These are phyloP conservation scores for Epistrophella euchroma DNA, from an alignment of 2,888 invertebrate genomes.

Conservation along the genomic window DNA sequence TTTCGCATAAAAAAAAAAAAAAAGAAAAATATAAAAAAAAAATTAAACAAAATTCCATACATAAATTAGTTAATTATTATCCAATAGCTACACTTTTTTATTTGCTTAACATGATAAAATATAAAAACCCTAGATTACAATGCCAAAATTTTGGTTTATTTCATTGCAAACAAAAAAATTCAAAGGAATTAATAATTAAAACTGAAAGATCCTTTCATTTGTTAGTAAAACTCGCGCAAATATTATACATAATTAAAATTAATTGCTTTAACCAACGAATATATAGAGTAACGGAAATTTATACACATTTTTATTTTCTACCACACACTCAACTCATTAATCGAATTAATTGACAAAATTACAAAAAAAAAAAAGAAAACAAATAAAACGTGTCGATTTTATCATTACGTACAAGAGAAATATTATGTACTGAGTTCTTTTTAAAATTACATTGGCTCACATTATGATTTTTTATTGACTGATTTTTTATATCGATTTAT, in stretches of 20 bases:
- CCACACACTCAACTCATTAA: slow-evolving; percentile 29
- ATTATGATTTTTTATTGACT: slow-evolving; percentile 4
- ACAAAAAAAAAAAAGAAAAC: slow-evolving; percentile 4
- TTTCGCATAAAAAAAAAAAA: not conserved
- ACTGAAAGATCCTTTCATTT: slow-evolving; percentile 37
- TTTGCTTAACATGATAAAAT: no score
- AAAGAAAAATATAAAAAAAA: not conserved
- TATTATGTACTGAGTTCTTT: not conserved
- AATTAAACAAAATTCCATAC: slow-evolving; percentile 20
- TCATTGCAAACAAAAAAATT: not conserved
- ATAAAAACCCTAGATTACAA: not conserved
- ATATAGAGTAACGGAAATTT: not conserved
- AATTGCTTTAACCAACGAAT: slow-evolving; percentile 24
- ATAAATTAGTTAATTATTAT: slow-evolving; percentile 20
- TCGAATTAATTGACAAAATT: slow-evolving; percentile 40
- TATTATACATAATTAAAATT: slow-evolving; percentile 43
- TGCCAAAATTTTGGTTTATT: slow-evolving; percentile 22
- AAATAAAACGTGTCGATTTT: slow-evolving; percentile 23
- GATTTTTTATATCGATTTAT: not conserved
- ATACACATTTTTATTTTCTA: not conserved
- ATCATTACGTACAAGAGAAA: slow-evolving; percentile 6
- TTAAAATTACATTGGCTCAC: not conserved
- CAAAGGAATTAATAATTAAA: slow-evolving; percentile 42
- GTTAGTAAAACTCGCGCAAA: slow-evolving; percentile 32
- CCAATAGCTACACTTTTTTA: not conserved